Percentiles rank a stretch among this genome's conserved stretches.
phyloP scores from a whole-genome alignment of 2,888 invertebrate species.

The Notodonta ziczac region DNA sequence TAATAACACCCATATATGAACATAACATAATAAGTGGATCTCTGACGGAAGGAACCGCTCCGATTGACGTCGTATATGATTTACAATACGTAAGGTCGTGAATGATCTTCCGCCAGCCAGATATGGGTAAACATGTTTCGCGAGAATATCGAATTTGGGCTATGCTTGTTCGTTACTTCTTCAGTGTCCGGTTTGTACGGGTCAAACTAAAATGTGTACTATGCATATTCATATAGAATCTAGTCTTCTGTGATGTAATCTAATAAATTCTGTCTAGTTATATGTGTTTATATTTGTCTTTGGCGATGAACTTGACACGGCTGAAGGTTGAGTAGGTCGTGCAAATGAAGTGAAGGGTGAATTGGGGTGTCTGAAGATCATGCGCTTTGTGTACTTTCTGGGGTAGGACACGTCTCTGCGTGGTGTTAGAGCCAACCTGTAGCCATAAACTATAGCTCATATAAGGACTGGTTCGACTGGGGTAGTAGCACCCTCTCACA shows the following conservation, averaged over 20 bases:
- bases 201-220: background rate
- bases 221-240: too few relatives aligned
- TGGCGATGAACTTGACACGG: background rate
- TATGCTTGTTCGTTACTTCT: constrained; percentile 17
- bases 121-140: constrained; percentile 40
- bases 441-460: too few relatives aligned
- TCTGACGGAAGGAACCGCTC: constrained; percentile 18
- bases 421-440: too few relatives aligned
- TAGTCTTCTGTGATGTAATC: background rate
- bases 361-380: constrained; percentile 1
- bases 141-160: constrained; percentile 15
- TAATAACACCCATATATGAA: background rate
- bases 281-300: background rate
- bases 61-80: constrained; percentile 26
- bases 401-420: too few relatives aligned
- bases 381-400: background rate
- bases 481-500: too few relatives aligned
- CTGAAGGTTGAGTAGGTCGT: background rate
- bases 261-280: too few relatives aligned
- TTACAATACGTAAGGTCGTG: constrained; percentile 37
- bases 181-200: constrained; percentile 29
- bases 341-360: constrained; percentile 1
- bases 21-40: constrained; percentile 10
- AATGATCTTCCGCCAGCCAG: constrained; percentile 37
- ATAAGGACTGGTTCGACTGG: too few relatives aligned